phyloP scores from a whole-genome alignment of 2,888 invertebrate genomes.

The Flabesymbios commensalis region DNA sequence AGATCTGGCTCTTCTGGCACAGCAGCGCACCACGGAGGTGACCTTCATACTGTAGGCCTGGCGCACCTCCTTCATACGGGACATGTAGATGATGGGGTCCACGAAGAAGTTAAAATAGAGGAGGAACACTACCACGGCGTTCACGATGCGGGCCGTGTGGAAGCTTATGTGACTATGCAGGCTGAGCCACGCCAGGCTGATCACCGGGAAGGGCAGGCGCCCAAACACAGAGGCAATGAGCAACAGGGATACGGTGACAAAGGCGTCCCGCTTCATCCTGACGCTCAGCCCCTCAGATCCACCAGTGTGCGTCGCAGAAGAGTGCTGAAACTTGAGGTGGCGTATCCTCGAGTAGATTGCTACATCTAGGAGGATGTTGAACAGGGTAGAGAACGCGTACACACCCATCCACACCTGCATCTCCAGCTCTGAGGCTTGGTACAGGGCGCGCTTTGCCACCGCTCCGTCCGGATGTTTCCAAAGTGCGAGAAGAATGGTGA shows the following conservation, averaged over 20 bases:
- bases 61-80: slow-evolving; percentile 22
- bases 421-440: slow-evolving; percentile 20
- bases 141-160: not conserved
- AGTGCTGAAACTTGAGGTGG: slow-evolving; percentile 18
- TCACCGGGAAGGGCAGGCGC: slow-evolving; percentile 29
- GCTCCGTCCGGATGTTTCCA: slow-evolving; percentile 5
- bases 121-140: slow-evolving; percentile 23
- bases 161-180: not conserved
- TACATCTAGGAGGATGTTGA: slow-evolving; percentile 24
- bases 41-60: no score
- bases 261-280: slow-evolving; percentile 30
- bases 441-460: slow-evolving; percentile 12
- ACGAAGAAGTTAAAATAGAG: slow-evolving; percentile 31
- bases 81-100: slow-evolving; percentile 31
- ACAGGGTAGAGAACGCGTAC: slow-evolving; percentile 16
- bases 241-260: slow-evolving; percentile 27
- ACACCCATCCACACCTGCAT: slow-evolving; percentile 33
- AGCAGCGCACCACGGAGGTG: no score
- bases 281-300: slow-evolving; percentile 20
- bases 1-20: no score
- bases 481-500: slow-evolving; percentile 16
- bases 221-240: slow-evolving; percentile 25
- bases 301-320: not conserved
- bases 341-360: slow-evolving; percentile 21
- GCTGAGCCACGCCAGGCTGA: slow-evolving; percentile 17